Percentiles rank a stretch among this genome's conserved stretches.
phyloP scores from a whole-genome alignment of 1,140 invertebrate genomes.

The Lasaia peninsularis region DNA sequence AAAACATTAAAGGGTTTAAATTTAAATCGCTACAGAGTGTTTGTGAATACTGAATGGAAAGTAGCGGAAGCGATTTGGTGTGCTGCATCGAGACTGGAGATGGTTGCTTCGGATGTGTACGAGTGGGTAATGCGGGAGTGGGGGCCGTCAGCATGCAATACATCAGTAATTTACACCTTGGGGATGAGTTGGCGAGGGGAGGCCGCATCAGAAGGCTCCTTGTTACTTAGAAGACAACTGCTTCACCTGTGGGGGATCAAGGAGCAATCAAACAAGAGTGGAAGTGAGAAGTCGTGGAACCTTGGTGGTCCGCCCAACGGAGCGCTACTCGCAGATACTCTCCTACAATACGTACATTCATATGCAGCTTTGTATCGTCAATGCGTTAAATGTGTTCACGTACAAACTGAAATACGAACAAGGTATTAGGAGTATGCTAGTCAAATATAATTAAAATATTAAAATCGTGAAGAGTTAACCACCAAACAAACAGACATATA shows the following conservation, averaged over 20 bases:
- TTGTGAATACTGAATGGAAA: background rate
- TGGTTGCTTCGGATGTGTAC: background rate
- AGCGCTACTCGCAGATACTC: background rate
- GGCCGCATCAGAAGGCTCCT: background rate
- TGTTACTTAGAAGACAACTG: background rate
- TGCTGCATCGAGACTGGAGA: background rate
- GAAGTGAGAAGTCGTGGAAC: no score
- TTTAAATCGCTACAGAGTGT: background rate
- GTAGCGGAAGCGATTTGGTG: conserved; percentile 1
- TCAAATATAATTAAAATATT: no score
- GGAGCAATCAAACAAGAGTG: background rate
- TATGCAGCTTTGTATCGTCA: background rate
- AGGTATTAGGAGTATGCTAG: no score
- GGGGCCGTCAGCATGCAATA: background rate
- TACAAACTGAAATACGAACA: no score
- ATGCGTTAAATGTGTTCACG: background rate
- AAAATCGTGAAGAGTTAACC: no score
- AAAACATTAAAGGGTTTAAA: background rate
- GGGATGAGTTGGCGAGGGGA: conserved; percentile 1
- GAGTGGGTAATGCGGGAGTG: background rate
- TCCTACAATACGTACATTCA: background rate
- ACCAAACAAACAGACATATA: no score
- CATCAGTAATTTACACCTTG: background rate
- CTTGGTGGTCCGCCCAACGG: background rate
- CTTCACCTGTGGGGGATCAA: background rate